Evolutionary conservation across 1,140 invertebrate genomes (phyloP).

Genomic region (Zaprionus nigranus): DNA sequence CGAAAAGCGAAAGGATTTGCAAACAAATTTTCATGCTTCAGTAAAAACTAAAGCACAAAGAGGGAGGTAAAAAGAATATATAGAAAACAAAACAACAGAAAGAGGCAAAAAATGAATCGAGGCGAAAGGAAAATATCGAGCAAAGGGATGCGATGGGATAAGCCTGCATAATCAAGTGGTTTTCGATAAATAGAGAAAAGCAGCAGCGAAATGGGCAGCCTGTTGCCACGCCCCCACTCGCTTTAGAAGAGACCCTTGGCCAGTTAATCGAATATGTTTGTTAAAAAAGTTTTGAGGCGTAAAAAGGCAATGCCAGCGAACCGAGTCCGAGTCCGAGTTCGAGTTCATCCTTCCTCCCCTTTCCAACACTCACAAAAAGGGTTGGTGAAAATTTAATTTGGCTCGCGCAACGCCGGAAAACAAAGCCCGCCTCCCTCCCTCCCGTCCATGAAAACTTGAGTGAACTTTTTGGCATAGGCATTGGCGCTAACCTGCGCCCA

Average conservation of each 20-base stretch:
- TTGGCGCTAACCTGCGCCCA: slow-evolving; percentile 20
- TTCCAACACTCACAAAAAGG: slow-evolving; percentile 12
- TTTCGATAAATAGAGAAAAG: slow-evolving; percentile 79
- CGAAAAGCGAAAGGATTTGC: slow-evolving; percentile 67
- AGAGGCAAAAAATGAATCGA: slow-evolving; percentile 30
- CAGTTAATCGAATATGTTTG: slow-evolving; percentile 82
- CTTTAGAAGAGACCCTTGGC: slow-evolving; percentile 20
- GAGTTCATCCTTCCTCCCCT: slow-evolving; percentile 29
- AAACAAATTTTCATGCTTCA: slow-evolving; percentile 75
- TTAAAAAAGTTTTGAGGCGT: slow-evolving; percentile 80
- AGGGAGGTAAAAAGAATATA: slow-evolving; percentile 29
- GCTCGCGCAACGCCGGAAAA: slow-evolving; percentile 39
- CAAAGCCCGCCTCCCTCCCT: slow-evolving; percentile 18
- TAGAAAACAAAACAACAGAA: slow-evolving; percentile 43
- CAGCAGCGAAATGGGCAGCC: slow-evolving; percentile 42
- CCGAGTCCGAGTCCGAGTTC: slow-evolving; percentile 4
- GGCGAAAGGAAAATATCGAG: slow-evolving; percentile 36
- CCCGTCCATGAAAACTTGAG: slow-evolving; percentile 28
- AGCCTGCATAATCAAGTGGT: slow-evolving; percentile 83
- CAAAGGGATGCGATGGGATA: slow-evolving; percentile 56
- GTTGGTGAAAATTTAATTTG: slow-evolving; percentile 72
- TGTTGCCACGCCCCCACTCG: slow-evolving; percentile 20
- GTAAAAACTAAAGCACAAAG: slow-evolving; percentile 55
- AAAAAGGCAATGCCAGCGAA: slow-evolving; percentile 63
- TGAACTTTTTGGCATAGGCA: slow-evolving; percentile 36